These are phyloP conservation scores for Diploscapter pachys DNA, from an alignment of 1,140 invertebrate species.

Conservation along the genomic window DNA sequence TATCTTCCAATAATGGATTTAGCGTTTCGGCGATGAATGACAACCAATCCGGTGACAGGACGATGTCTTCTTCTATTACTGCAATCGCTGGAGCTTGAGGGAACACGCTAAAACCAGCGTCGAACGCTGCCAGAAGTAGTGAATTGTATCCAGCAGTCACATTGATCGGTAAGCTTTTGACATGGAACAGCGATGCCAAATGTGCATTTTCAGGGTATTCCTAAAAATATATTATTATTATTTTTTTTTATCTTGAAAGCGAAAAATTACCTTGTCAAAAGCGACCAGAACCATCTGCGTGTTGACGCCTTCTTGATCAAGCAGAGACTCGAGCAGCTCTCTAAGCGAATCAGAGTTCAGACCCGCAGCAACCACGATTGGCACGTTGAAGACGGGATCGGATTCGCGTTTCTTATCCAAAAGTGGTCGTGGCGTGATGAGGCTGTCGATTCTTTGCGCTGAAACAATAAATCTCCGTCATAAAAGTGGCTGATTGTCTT, in stretches of 20 bases:
- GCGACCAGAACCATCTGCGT: constrained; percentile 37
- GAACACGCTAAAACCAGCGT: constrained; percentile 6
- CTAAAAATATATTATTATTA: not conserved
- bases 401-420: constrained; percentile 7
- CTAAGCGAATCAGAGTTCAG: constrained; percentile 15
- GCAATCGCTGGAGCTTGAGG: constrained; percentile 17
- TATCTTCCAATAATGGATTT: constrained; percentile 1
- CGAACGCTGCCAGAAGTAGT: constrained; percentile 13
- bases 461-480: constrained; percentile 3
- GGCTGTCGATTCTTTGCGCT: constrained; percentile 19
- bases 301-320: constrained; percentile 31
- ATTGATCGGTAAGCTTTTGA: constrained; percentile 29
- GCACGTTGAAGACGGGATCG: constrained; percentile 35
- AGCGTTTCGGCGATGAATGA: constrained; percentile 13
- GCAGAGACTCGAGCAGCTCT: constrained; percentile 18
- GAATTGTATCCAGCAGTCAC: not conserved
- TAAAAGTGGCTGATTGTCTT: not conserved
- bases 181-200: constrained; percentile 27
- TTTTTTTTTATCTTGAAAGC: too few relatives aligned
- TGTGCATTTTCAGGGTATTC: constrained; percentile 31
- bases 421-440: constrained; percentile 27
- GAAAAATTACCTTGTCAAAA: constrained; percentile 9
- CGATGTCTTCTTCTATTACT: constrained; percentile 25
- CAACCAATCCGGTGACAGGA: constrained; percentile 6
- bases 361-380: constrained; percentile 30